Evolutionary conservation across 1,140 invertebrate species (phyloP), one percentile per base, ranked within the genome.

Genomic region (Lasioglossum albipes): DNA sequence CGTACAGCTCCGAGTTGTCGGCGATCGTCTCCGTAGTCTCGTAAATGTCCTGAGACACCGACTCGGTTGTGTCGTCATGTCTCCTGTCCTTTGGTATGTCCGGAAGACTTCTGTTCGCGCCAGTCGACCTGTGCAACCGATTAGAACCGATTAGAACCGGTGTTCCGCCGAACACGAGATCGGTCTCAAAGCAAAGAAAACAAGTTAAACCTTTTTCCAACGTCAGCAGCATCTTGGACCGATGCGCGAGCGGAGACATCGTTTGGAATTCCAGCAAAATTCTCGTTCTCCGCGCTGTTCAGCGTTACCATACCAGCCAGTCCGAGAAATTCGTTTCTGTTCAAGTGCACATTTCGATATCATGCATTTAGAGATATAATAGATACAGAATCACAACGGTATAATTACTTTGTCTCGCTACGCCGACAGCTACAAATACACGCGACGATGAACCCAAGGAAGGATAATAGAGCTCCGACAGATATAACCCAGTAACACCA

Each of bases 1-100:
- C 95, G 87, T 96, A 96, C 16, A 96, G 89, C 83, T 96, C 95
- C 0, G 95, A 96, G 36, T 94, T 94, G 88, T 95, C 95, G 69
- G 95, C 94, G 2, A 89, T 89, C 52, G 91, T 91, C 84, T 93
- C 92, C 13, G 89, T 91, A 7, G 88, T 90, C 79, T 94, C 94
- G 85, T 94, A 94, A 79, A 92, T 92, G 82, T 94, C 93, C 76
- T 89, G 90, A 54, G 88, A 36, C n/a, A 83, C 84, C 22, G 91
- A 92, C 84, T 94, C 93, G 31, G 86, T 88, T 57, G 86, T 72
- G 74, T 83, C 78, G 68, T 90, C 89, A 27, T 89, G 84, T 75
- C 92, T 91, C 22, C 88, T 93, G 75, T 93, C 92, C 66, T 94
- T 93, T 69, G 95, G 95, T 86, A 96, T 96, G 86, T 95, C 95